phyloP scores from a whole-genome alignment of 2,888 invertebrate genomes.

The Leptopterna dolabrata region DNA sequence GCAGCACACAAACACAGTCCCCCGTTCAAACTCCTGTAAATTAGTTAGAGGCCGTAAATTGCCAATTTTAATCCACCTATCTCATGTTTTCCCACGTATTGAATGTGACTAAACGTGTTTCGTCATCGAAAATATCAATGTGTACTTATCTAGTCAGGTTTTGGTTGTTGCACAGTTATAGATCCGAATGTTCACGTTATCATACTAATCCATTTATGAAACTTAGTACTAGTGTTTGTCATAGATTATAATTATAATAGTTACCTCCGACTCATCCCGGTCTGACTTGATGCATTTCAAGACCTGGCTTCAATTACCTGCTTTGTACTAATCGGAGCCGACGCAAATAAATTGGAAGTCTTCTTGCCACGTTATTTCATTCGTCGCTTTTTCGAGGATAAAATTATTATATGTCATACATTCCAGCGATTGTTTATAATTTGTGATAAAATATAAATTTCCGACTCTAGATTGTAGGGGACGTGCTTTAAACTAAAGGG shows the following conservation, averaged over 20 bases:
- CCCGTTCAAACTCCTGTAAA: too few relatives aligned
- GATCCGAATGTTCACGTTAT: neutral
- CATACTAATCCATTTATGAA: too few relatives aligned
- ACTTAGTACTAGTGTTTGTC: neutral
- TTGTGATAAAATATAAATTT: neutral
- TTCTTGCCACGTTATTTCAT: neutral
- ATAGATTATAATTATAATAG: neutral
- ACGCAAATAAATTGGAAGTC: neutral
- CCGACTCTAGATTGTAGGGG: neutral
- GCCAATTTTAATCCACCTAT: too few relatives aligned
- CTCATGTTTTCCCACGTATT: too few relatives aligned
- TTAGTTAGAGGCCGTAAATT: too few relatives aligned
- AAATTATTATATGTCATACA: neutral
- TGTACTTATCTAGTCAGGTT: neutral
- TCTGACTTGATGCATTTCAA: neutral
- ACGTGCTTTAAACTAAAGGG: constrained; percentile 19
- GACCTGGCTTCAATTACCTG: neutral
- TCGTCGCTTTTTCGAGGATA: neutral
- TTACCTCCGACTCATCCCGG: neutral
- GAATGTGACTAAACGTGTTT: too few relatives aligned
- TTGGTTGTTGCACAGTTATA: neutral
- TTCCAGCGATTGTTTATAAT: neutral
- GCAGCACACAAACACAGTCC: too few relatives aligned
- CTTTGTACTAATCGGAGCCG: neutral
- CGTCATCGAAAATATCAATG: neutral